These are phyloP conservation scores for Stegastes partitus DNA, from an alignment of 2,113 vertebrate species.

Conservation along the genomic window DNA sequence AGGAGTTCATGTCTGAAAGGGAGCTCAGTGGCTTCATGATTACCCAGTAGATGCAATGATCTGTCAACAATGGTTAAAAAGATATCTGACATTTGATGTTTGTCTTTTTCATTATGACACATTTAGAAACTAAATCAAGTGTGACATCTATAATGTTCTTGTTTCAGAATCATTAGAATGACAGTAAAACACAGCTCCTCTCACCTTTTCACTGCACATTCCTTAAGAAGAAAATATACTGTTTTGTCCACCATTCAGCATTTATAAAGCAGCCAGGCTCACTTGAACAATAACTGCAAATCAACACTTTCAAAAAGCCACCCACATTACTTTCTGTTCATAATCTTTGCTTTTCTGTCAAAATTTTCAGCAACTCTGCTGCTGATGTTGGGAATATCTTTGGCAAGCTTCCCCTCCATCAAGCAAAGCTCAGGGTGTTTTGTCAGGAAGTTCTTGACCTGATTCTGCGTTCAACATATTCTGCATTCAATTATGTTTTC, in stretches of 20 bases:
- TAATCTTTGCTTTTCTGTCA: conserved; percentile 28
- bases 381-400: conserved; percentile 36
- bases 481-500: conserved; percentile 35
- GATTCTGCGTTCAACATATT: conserved; percentile 33
- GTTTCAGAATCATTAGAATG: no score
- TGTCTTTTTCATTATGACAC: no score
- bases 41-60: no score
- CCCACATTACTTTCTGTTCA: not conserved
- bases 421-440: conserved; percentile 23
- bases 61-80: no score
- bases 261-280: not conserved
- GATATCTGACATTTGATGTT: no score
- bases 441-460: conserved; percentile 49
- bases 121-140: no score
- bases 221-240: not conserved
- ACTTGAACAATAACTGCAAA: conserved; percentile 4
- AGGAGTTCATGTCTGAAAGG: no score
- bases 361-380: conserved; percentile 17
- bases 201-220: not conserved
- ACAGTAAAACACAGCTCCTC: not conserved
- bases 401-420: conserved; percentile 12
- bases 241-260: not conserved
- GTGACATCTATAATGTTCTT: no score
- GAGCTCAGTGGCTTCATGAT: no score
- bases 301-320: conserved; percentile 20